phyloP scores from a whole-genome alignment of 2,888 invertebrate genomes.

The Encarsia formosa region DNA sequence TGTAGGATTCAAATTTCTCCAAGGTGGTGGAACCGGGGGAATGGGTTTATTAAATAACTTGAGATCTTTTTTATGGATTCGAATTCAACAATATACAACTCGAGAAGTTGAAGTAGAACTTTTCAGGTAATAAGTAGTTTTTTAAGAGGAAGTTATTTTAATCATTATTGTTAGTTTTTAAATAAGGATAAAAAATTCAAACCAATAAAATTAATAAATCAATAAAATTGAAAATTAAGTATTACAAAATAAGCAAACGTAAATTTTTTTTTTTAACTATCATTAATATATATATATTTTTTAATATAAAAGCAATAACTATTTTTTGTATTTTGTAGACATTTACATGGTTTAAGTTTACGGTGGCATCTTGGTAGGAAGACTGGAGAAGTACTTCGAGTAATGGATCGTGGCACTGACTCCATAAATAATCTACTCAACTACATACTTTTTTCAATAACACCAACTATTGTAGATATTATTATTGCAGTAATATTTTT shows the following conservation, averaged over 20 bases:
- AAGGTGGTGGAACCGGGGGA: constrained; percentile 89
- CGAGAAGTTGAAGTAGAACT: constrained; percentile 75
- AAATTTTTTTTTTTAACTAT: neutral
- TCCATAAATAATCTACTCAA: constrained; percentile 92
- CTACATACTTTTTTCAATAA: constrained; percentile 87
- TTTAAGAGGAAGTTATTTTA: too few species aligned
- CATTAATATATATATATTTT: too few species aligned
- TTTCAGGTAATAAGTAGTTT: constrained; percentile 33
- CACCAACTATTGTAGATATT: constrained; percentile 91
- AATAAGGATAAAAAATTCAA: too few species aligned
- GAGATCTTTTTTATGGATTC: constrained; percentile 90
- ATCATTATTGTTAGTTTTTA: too few species aligned
- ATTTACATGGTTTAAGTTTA: constrained; percentile 85
- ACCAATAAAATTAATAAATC: neutral
- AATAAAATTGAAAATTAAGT: too few species aligned
- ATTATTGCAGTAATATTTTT: constrained; percentile 88
- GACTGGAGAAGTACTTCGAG: constrained; percentile 92
- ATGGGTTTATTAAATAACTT: constrained; percentile 92
- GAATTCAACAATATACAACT: constrained; percentile 92
- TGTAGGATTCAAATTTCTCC: constrained; percentile 84
- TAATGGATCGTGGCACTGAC: constrained; percentile 96
- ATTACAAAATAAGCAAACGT: neutral
- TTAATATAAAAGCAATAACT: too few species aligned
- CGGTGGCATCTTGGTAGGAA: constrained; percentile 93
- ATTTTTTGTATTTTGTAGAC: too few species aligned